Evolutionary conservation across 1,140 invertebrate species (phyloP), one percentile per base, ranked within the genome.

Genomic region (Macrocentrus cingulum): DNA sequence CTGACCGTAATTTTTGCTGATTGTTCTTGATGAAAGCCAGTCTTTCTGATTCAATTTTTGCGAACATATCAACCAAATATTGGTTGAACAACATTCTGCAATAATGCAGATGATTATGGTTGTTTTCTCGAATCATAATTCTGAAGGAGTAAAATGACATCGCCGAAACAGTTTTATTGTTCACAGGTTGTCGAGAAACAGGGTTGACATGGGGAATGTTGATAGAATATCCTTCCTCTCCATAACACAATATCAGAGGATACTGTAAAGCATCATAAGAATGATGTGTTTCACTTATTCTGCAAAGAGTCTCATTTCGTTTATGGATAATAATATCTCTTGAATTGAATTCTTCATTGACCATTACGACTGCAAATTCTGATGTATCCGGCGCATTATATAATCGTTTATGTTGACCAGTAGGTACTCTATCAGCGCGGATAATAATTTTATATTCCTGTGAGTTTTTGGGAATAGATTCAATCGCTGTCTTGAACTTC

Each of bases 1-100:
- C 80, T 16, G 64, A 64, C 56, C 77, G 63, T 15, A 83, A 62
- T 65, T 79, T 72, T 20, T 50, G 65, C 67, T 84, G 81, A 69
- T 83, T 78, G 6, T 66, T 60, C 57, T 69, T 29, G 23, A 81
- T 74, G 58, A 63, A 82, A 25, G 61, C 56, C 7, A 80, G 62
- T 48, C 77, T 63, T 66, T 79, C 74, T 44, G 62, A 75, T 71
- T 82, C 80, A 56, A 83, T 74, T 74, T 76, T 76, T 2, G 62
- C 74, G 69, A 70, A 80, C 70, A 75, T 78, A 65, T 71, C 77
- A 39, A 80, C 79, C 42, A 69, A 53, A 63, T 64, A 79, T 62
- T 80, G 70, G 56, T 77, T 67, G 59, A 74, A 77, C n/a, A n/a
- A n/a, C n/a, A n/a, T n/a, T n/a, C n/a, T n/a, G n/a, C n/a, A n/a